phyloP scores from a whole-genome alignment of 1,140 invertebrate genomes.

The Andricus grossulariae region DNA sequence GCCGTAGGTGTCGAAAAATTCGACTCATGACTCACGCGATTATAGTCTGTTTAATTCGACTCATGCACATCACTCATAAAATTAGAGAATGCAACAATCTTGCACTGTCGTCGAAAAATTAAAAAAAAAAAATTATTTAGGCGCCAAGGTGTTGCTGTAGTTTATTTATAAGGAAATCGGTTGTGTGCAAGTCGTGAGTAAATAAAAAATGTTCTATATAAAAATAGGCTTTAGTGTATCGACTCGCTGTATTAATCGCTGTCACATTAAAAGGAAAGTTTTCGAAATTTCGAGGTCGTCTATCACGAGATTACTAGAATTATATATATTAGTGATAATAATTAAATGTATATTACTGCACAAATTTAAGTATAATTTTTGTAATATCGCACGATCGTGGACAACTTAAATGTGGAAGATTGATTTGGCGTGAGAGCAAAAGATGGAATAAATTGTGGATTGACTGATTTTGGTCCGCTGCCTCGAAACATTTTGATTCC shows the following conservation, averaged over 20 bases:
- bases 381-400: not conserved
- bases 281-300: constrained; percentile 11
- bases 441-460: not conserved
- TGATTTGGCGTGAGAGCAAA: constrained; percentile 3
- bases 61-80: not conserved
- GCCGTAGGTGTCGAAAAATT: too few relatives aligned
- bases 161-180: constrained; percentile 60
- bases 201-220: constrained; percentile 41
- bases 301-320: constrained; percentile 26
- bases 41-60: too few relatives aligned
- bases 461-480: not conserved
- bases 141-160: constrained; percentile 52
- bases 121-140: constrained; percentile 30
- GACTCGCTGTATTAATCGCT: constrained; percentile 36
- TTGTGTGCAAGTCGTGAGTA: constrained; percentile 60
- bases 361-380: constrained; percentile 10
- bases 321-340: not conserved
- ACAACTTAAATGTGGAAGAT: not conserved
- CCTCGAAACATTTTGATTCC: not conserved
- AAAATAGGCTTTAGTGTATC: constrained; percentile 35
- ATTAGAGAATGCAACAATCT: constrained; percentile 55
- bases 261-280: constrained; percentile 28
- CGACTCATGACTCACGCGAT: too few relatives aligned
- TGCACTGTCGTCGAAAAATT: constrained; percentile 42
- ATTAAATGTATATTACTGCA: constrained; percentile 12